Base-by-base conservation (phyloP, 2,113 vertebrate genomes). In the Urocolius indicus region DNA sequence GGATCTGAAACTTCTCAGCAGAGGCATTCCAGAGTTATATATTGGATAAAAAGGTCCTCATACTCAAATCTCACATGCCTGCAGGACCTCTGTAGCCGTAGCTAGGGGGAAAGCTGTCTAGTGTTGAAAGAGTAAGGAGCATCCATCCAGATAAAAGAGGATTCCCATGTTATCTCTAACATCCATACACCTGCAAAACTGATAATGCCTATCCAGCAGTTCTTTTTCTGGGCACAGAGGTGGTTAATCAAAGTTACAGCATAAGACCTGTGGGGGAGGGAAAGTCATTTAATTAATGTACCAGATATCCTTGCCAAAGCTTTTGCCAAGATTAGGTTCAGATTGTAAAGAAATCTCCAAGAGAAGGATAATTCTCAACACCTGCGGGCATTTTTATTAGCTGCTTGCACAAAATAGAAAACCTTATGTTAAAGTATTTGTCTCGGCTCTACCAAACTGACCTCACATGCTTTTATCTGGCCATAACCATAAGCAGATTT, bases 321-420 rank as follows among this genome's bases (percentile, higher is more conserved):
- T 96, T 96, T 97, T 52, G 4, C 96, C 95, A 94, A 94, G 96
- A 96, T 97, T 96, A 96, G 65, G 93, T 94, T 95, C 94, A 97
- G 95, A 91, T 93, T 96, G 94, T 84, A 95, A 96, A 93, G 92
- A 97, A 96, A 94, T 93, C 94, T 95, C 91, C 14, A 34, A 85
- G 92, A 95, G 90, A 62, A 93, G 87, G 93, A 82, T 97, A 97
- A 97, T 97, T 96, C 94, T 95, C 92, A 96, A 93, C 93, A 95
- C 95, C 95, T 97, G 94, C 14, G 49, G 96, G 96, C 80, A 65
- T 89, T 96, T 97, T 97, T 97, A 96, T 96, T 95, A 95, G 92
- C 96, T 90, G 94, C 87, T 72, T 89, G 80, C 77, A 75, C 73
- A 79, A 76, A 95, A 96, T 78, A 93, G 86, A 90, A 95, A 97